These are phyloP conservation scores for Strigamia maritima DNA, from an alignment of 2,888 invertebrate genomes.

Conservation along the genomic window DNA sequence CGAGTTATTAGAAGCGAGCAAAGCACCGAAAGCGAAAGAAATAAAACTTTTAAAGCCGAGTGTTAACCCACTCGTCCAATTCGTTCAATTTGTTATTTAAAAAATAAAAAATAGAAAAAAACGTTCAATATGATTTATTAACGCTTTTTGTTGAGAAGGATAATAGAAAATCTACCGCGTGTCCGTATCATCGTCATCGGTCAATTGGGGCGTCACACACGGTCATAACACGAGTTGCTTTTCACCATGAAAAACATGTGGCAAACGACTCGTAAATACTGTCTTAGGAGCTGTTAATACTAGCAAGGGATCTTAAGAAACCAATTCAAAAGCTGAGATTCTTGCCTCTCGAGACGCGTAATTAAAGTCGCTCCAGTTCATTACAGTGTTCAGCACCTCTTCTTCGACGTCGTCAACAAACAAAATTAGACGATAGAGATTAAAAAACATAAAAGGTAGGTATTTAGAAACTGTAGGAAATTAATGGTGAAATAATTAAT, in stretches of 20 bases:
- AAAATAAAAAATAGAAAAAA: too few species aligned
- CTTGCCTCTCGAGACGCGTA: constrained; percentile 25
- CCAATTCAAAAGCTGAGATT: constrained; percentile 30
- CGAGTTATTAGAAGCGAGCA: constrained; percentile 7
- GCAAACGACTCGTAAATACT: constrained; percentile 30
- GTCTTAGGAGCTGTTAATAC: constrained; percentile 30
- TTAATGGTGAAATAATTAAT: not conserved
- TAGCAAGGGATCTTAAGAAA: constrained; percentile 28
- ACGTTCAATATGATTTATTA: not conserved
- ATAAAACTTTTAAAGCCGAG: not conserved
- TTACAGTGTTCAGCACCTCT: constrained; percentile 25
- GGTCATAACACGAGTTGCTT: not conserved
- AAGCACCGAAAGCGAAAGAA: not conserved
- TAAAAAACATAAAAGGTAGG: not conserved
- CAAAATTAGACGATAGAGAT: not conserved
- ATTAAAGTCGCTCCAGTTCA: constrained; percentile 27
- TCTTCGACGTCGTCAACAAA: not conserved
- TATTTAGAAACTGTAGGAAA: not conserved
- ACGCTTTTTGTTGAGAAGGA: not conserved
- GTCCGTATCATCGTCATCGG: not conserved
- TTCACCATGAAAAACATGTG: not conserved
- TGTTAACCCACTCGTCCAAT: not conserved
- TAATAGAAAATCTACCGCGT: not conserved
- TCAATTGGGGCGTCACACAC: constrained; percentile 12
- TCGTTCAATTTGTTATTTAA: not conserved